Percentiles rank a stretch among this genome's conserved stretches.
These are phyloP conservation scores for Crotalus viridis DNA, from an alignment of 2,113 vertebrate species.

Conservation along the genomic window DNA sequence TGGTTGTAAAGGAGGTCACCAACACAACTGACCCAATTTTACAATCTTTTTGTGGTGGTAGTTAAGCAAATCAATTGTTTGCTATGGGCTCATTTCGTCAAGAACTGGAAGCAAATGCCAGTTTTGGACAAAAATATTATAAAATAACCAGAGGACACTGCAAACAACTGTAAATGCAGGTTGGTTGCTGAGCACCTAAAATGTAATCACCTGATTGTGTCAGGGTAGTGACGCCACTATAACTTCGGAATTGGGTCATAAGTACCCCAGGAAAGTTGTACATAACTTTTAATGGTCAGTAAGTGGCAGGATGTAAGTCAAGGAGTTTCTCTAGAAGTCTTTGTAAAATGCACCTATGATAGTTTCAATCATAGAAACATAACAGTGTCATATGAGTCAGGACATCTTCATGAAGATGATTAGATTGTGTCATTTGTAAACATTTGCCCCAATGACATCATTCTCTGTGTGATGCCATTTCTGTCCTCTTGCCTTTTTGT, in stretches of 20 bases:
- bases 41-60: background rate
- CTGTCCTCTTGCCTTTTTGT: background rate
- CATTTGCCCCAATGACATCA: background rate
- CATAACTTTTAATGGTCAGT: background rate
- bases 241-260: background rate
- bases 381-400: background rate
- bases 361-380: background rate
- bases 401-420: background rate
- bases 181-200: background rate
- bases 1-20: background rate
- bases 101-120: background rate
- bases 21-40: background rate
- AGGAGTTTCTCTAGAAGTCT: background rate
- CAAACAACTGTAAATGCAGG: background rate
- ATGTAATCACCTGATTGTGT: background rate
- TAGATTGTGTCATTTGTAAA: background rate
- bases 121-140: background rate
- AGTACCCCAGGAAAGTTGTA: background rate
- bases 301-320: background rate
- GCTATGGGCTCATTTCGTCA: background rate
- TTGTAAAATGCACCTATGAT: background rate
- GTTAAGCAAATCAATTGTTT: background rate
- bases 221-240: background rate
- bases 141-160: background rate
- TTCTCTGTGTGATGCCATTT: background rate